Percentiles rank a stretch among this genome's conserved stretches.
Conservation (phyloP, 1,140 invertebrate genomes). For the Melitaea cinxia region DNA sequence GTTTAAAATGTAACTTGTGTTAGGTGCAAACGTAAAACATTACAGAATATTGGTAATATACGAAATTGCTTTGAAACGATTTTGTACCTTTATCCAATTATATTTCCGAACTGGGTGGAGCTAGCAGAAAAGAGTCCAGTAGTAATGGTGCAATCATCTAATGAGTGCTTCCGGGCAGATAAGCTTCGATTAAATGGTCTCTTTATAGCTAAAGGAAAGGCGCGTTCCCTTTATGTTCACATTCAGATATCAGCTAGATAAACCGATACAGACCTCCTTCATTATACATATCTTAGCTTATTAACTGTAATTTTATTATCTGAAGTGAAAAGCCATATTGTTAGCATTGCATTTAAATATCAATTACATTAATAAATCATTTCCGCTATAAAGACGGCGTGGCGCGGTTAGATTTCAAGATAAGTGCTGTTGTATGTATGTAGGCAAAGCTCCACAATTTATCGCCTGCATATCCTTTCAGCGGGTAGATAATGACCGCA, state of each 20-base stretch:
- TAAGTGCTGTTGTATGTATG: conserved; percentile 64
- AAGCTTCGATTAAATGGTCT: conserved; percentile 80
- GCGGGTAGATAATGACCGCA: conserved; percentile 81
- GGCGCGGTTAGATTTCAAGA: conserved; percentile 64
- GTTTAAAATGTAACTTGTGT: too few relatives aligned
- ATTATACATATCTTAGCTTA: conserved; percentile 7
- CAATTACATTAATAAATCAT: conserved; percentile 52
- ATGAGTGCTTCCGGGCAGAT: conserved; percentile 80
- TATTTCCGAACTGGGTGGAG: conserved; percentile 46
- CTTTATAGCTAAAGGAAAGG: conserved; percentile 78
- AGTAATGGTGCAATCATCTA: conserved; percentile 78
- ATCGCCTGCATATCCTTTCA: conserved; percentile 81
- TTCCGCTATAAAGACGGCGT: conserved; percentile 57
- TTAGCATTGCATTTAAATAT: conserved; percentile 43
- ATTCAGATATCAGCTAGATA: conserved; percentile 69
- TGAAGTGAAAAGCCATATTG: background rate
- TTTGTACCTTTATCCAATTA: conserved; percentile 44
- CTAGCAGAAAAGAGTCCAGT: conserved; percentile 60
- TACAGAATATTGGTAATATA: background rate
- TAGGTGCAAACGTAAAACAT: too few relatives aligned
- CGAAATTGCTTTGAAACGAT: conserved; percentile 1
- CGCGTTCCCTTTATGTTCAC: conserved; percentile 74
- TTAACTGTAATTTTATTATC: background rate
- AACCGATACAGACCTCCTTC: conserved; percentile 35
- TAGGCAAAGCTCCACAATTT: conserved; percentile 74